Conservation (phyloP, 2,888 invertebrate species). For the Argyresthia albistria region DNA sequence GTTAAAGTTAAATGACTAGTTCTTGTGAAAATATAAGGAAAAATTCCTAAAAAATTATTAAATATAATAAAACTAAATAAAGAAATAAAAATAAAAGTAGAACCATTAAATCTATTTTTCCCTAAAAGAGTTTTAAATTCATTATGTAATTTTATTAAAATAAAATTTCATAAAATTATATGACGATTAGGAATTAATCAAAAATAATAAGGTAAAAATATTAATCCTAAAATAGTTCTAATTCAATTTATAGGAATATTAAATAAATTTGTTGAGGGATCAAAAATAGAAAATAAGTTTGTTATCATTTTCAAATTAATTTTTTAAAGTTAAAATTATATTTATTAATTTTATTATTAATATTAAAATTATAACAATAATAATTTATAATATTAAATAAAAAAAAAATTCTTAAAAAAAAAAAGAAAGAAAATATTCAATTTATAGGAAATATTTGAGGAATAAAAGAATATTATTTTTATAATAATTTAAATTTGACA, state of each 20-base stretch:
- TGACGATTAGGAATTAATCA: constrained; percentile 71
- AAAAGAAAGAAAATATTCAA: constrained; percentile 60
- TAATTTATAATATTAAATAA: constrained; percentile 68
- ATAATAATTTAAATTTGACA: constrained; percentile 79
- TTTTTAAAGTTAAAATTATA: constrained; percentile 20
- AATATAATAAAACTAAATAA: constrained; percentile 74
- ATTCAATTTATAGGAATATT: constrained; percentile 73
- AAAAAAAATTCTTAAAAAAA: constrained; percentile 48
- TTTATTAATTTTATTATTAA: constrained; percentile 23
- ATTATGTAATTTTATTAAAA: constrained; percentile 54
- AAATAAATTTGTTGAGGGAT: constrained; percentile 68
- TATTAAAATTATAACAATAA: constrained; percentile 43
- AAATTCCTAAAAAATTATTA: constrained; percentile 79
- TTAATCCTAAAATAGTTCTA: constrained; percentile 62
- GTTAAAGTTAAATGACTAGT: constrained; percentile 76
- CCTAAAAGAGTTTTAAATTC: constrained; percentile 74
- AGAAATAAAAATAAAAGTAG: constrained; percentile 68
- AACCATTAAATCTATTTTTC: constrained; percentile 50
- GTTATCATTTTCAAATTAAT: constrained; percentile 75
- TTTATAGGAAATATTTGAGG: constrained; percentile 79
- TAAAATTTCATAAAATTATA: constrained; percentile 58
- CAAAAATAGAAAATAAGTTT: constrained; percentile 79
- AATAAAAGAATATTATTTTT: constrained; percentile 73
- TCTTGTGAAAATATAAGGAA: constrained; percentile 80
- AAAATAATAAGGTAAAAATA: constrained; percentile 64